Conservation (phyloP, 2,888 invertebrate genomes). For the Pyrocoelia pectoralis region DNA sequence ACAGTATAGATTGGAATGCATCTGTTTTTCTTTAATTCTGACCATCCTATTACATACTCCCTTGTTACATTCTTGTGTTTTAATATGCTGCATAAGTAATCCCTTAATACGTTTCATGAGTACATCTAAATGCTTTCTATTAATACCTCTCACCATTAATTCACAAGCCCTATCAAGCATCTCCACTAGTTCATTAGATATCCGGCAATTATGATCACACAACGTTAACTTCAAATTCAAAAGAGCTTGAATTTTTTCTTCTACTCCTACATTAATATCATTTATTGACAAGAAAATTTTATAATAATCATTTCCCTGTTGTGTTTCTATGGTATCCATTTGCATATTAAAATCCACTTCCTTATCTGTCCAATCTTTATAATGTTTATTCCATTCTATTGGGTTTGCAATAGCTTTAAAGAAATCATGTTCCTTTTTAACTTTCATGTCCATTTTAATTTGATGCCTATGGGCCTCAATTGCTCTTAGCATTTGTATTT, state of each 20-base stretch:
- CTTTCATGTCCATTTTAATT: constrained; percentile 67
- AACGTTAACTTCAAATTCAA: constrained; percentile 74
- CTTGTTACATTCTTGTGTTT: constrained; percentile 67
- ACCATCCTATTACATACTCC: constrained; percentile 64
- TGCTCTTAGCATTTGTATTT: constrained; percentile 72
- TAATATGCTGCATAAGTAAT: constrained; percentile 64
- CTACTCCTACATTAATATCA: constrained; percentile 65
- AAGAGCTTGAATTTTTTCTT: constrained; percentile 75
- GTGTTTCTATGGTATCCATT: constrained; percentile 84
- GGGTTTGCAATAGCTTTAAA: constrained; percentile 76
- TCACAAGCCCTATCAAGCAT: constrained; percentile 78
- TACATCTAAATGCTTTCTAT: constrained; percentile 67
- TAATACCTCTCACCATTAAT: constrained; percentile 70
- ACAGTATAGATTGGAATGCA: constrained; percentile 55
- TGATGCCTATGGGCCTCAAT: constrained; percentile 73
- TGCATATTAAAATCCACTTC: constrained; percentile 71
- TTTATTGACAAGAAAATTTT: constrained; percentile 75
- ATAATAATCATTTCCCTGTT: constrained; percentile 78
- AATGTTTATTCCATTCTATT: constrained; percentile 73
- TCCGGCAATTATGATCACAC: constrained; percentile 65
- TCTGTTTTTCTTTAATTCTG: constrained; percentile 51
- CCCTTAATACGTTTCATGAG: constrained; percentile 72
- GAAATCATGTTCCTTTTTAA: constrained; percentile 68
- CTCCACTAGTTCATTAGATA: constrained; percentile 67
- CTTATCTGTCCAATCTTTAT: constrained; percentile 45